Evolutionary conservation across 2,113 vertebrate species (phyloP).

Genomic region (Caranx melampygus): DNA sequence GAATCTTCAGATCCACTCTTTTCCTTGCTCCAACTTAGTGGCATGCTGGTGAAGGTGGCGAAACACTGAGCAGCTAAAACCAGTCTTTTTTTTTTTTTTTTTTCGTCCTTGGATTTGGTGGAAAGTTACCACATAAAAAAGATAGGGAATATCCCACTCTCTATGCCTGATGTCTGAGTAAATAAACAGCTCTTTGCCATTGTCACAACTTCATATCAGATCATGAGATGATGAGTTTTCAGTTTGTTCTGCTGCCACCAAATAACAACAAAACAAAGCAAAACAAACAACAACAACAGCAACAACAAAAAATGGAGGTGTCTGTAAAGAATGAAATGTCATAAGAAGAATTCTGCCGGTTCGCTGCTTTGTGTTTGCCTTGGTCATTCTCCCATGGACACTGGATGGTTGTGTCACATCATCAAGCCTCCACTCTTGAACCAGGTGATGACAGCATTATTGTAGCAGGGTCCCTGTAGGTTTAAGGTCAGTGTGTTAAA

Average conservation of each 20-base stretch:
- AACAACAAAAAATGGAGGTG: neutral
- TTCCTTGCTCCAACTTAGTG: neutral
- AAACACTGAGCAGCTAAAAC: neutral
- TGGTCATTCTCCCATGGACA: conserved; percentile 78
- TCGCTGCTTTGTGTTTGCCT: conserved; percentile 68
- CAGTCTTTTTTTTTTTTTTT: neutral
- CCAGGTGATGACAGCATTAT: conserved; percentile 75
- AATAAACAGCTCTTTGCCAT: neutral
- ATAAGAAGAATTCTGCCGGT: neutral
- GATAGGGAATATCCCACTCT: neutral
- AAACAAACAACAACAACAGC: too few species aligned
- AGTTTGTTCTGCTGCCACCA: conserved; percentile 3
- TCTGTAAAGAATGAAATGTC: neutral
- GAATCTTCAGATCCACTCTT: neutral
- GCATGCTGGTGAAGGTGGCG: too few species aligned
- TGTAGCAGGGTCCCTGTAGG: conserved; percentile 56
- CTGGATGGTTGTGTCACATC: conserved; percentile 57
- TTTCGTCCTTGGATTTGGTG: neutral
- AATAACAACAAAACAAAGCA: neutral
- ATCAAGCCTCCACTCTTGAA: conserved; percentile 35
- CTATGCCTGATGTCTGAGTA: neutral
- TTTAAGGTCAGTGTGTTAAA: conserved; percentile 59
- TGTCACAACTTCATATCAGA: neutral
- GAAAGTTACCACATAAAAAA: neutral
- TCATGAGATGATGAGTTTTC: neutral